These are phyloP conservation scores for Cephus sareptanus DNA, from an alignment of 2,888 invertebrate genomes.

Conservation along the genomic window DNA sequence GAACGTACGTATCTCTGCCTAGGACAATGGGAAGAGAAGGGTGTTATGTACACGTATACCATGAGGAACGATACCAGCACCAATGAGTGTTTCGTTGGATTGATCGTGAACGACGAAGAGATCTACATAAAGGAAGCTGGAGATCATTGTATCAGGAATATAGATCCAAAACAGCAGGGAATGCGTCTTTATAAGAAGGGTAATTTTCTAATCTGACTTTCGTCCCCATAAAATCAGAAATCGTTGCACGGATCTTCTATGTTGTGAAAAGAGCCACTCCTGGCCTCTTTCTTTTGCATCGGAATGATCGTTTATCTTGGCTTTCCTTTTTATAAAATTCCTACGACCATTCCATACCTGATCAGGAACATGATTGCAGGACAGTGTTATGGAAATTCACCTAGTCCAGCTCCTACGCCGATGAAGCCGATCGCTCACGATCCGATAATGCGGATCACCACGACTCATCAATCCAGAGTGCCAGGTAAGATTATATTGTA, in stretches of 20 bases:
- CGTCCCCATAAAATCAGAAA: neutral
- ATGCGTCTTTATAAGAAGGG: conserved; percentile 72
- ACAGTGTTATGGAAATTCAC: conserved; percentile 62
- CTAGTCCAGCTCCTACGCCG: conserved; percentile 62
- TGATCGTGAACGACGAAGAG: conserved; percentile 70
- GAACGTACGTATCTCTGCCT: conserved; percentile 75
- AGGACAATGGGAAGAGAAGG: conserved; percentile 75
- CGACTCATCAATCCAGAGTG: conserved; percentile 45
- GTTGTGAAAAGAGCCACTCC: neutral
- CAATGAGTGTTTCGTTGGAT: conserved; percentile 76
- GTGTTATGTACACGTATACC: conserved; percentile 74
- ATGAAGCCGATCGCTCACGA: conserved; percentile 50
- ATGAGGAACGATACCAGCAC: conserved; percentile 72
- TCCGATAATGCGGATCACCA: conserved; percentile 55
- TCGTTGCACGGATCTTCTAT: neutral
- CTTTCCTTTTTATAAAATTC: neutral
- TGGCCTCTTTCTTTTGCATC: neutral
- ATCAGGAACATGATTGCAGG: conserved; percentile 36
- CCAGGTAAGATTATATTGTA: conserved; percentile 36
- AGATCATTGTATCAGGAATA: conserved; percentile 72
- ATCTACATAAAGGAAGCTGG: conserved; percentile 77
- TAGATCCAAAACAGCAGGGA: conserved; percentile 71
- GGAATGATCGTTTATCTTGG: neutral
- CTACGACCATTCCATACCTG: neutral
- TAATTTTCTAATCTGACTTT: conserved; percentile 42